Evolutionary conservation across 2,888 invertebrate species (phyloP).

Genomic region (Cecidostiba fungosa): DNA sequence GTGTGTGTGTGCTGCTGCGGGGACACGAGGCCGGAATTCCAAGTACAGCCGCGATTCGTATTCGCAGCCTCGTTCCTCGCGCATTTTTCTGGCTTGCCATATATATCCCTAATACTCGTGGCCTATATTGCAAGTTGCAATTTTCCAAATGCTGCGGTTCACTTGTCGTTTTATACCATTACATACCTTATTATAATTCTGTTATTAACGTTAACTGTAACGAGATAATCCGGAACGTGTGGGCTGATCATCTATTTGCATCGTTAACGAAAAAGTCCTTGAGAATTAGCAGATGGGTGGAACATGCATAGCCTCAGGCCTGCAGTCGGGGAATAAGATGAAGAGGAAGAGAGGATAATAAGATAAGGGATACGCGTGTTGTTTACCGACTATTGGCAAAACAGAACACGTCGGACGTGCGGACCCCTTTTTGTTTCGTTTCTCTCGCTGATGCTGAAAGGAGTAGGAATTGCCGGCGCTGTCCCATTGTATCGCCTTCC

Average conservation of each 20-base stretch:
- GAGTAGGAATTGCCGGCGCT: background rate
- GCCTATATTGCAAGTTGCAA: too few species aligned
- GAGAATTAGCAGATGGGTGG: background rate
- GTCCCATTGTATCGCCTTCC: background rate
- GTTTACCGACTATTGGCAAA: slow-evolving; percentile 10
- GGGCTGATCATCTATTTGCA: too few species aligned
- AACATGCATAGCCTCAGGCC: too few species aligned
- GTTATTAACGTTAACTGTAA: too few species aligned
- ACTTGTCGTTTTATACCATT: background rate
- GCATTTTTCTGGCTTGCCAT: too few species aligned
- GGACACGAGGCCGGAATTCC: slow-evolving; percentile 20
- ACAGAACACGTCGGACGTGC: background rate
- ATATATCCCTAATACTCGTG: too few species aligned
- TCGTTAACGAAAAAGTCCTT: too few species aligned
- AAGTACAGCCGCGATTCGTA: slow-evolving; percentile 24
- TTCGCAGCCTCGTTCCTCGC: slow-evolving; percentile 11
- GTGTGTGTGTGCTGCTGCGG: background rate
- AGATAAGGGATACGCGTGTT: slow-evolving; percentile 31
- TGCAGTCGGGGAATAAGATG: background rate
- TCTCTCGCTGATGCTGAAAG: background rate
- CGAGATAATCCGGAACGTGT: too few species aligned
- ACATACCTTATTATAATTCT: too few species aligned
- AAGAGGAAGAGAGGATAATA: slow-evolving; percentile 35
- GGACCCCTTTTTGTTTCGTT: background rate
- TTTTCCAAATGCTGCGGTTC: background rate